phyloP scores from a whole-genome alignment of 2,113 vertebrate species.

The Apistogramma diplotaenia region DNA sequence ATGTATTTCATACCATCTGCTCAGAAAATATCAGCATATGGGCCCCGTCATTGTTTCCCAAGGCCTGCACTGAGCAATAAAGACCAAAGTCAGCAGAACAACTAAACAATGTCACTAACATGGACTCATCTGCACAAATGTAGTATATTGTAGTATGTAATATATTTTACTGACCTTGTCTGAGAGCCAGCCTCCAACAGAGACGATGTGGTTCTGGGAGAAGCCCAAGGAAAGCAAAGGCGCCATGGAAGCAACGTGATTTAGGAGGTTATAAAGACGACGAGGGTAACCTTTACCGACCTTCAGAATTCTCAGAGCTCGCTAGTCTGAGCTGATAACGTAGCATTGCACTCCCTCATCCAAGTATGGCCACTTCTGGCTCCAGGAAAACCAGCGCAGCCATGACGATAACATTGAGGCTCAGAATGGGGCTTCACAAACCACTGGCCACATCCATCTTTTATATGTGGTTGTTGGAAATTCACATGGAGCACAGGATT shows the following conservation, averaged over 20 bases:
- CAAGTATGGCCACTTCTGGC: background rate
- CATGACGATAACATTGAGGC: background rate
- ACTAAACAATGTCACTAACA: background rate
- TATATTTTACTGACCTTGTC: background rate
- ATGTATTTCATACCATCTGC: background rate
- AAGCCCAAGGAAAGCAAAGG: background rate
- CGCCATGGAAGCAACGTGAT: background rate
- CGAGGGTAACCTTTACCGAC: background rate
- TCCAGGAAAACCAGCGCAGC: background rate
- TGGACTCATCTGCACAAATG: background rate
- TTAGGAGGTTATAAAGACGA: background rate
- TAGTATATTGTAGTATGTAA: background rate
- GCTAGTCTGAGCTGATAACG: background rate
- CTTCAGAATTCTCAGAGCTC: background rate
- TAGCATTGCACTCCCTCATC: background rate
- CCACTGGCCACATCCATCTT: no score
- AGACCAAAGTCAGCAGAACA: background rate
- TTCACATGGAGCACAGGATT: background rate
- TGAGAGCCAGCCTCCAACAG: background rate
- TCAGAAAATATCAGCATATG: background rate
- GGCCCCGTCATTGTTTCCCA: background rate
- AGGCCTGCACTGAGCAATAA: background rate
- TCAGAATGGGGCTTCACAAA: background rate
- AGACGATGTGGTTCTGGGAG: background rate
- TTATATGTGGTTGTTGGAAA: background rate